phyloP scores from a whole-genome alignment of 1,140 invertebrate species.

The Pseudomyrmex sp. region DNA sequence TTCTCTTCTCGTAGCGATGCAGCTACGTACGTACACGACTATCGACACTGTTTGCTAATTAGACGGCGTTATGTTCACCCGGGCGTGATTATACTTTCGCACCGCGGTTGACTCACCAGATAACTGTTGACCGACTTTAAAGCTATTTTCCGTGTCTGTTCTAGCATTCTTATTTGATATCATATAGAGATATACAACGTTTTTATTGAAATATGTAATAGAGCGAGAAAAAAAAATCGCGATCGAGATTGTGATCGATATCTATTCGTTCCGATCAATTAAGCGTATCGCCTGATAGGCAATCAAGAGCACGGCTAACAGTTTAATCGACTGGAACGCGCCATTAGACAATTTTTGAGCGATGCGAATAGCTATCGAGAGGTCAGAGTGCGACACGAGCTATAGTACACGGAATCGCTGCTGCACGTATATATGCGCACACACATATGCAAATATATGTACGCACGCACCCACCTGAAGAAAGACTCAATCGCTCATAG shows the following conservation, averaged over 20 bases:
- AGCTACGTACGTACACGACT: slow-evolving; percentile 13
- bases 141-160: background rate
- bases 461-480: background rate
- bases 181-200: too few relatives aligned
- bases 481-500: slow-evolving; percentile 54
- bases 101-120: background rate
- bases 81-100: slow-evolving; percentile 21
- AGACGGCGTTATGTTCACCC: slow-evolving; percentile 34
- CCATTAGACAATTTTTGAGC: slow-evolving; percentile 42
- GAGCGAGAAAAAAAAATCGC: background rate
- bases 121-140: background rate
- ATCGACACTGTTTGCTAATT: slow-evolving; percentile 47
- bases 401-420: background rate
- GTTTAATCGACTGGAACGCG: slow-evolving; percentile 40
- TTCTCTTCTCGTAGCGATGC: slow-evolving; percentile 8
- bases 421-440: background rate
- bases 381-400: slow-evolving; percentile 4
- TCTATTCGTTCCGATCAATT: slow-evolving; percentile 20
- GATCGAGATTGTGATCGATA: background rate
- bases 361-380: background rate
- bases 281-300: slow-evolving; percentile 40
- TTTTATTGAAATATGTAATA: too few relatives aligned
- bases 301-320: slow-evolving; percentile 10
- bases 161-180: background rate
- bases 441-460: too few relatives aligned